phyloP scores from a whole-genome alignment of 2,888 invertebrate genomes.

The Hirtodrosophila confusa region DNA sequence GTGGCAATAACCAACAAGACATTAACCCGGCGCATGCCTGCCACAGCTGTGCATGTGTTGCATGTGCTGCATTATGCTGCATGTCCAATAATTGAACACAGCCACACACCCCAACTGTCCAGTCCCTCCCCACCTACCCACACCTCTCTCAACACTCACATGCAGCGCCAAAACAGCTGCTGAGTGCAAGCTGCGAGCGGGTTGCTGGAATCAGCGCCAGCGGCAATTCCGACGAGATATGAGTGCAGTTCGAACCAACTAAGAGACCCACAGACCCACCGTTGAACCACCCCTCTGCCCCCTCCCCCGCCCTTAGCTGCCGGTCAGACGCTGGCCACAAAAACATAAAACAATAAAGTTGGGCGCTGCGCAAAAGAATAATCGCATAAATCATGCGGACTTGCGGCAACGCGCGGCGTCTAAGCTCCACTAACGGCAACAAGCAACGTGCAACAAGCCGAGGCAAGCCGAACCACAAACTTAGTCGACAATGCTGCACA shows the following conservation, averaged over 20 bases:
- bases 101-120: conserved; percentile 15
- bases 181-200: conserved; percentile 50
- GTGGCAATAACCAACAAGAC: conserved; percentile 80
- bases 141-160: conserved; percentile 25
- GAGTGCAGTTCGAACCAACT: conserved; percentile 43
- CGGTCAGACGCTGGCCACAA: conserved; percentile 56
- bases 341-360: conserved; percentile 77
- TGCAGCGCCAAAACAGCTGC: conserved; percentile 52
- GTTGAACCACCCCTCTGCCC: conserved; percentile 1
- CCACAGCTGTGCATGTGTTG: conserved; percentile 41
- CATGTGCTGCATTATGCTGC: conserved; percentile 33
- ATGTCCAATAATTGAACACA: conserved; percentile 58
- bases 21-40: conserved; percentile 73
- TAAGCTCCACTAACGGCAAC: conserved; percentile 72
- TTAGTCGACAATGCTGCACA: conserved; percentile 9
- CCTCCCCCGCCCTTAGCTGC: not conserved
- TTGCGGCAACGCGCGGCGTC: conserved; percentile 66
- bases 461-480: conserved; percentile 19
- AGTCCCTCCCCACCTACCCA: not conserved
- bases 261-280: conserved; percentile 14
- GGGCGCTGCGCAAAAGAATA: conserved; percentile 78
- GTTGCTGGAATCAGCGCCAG: conserved; percentile 54
- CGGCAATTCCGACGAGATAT: conserved; percentile 59
- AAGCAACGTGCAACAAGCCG: conserved; percentile 23
- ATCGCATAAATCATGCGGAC: conserved; percentile 79